Percentiles rank a stretch among this genome's conserved stretches.
Evolutionary conservation across 1,140 invertebrate genomes (phyloP).

Genomic region (Hesperophylax magnus): DNA sequence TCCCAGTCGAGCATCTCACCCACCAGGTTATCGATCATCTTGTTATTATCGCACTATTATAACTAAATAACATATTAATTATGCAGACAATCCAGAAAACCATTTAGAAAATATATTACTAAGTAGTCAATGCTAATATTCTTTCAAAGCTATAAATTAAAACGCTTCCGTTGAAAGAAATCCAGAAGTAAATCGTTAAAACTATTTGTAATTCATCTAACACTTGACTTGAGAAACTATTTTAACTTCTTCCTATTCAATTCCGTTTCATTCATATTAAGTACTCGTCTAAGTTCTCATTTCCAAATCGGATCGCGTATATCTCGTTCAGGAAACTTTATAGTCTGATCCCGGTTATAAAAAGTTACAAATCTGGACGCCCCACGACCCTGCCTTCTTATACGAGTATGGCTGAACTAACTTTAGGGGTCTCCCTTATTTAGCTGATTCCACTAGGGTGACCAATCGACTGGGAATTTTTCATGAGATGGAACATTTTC

Average conservation of each 20-base stretch:
- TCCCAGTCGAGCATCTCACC: no score
- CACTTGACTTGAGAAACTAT: conserved; percentile 38
- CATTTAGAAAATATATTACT: no score
- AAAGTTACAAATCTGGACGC: conserved; percentile 57
- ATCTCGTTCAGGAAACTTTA: conserved; percentile 55
- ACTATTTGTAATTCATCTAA: conserved; percentile 28
- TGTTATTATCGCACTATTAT: no score
- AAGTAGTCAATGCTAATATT: no score
- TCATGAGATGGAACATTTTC: no score
- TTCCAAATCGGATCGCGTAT: conserved; percentile 55
- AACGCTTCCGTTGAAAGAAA: no score
- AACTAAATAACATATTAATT: no score
- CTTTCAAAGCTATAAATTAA: no score
- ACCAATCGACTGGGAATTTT: not conserved
- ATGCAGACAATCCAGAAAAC: no score
- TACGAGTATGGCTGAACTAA: not conserved
- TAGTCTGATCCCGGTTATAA: conserved; percentile 56
- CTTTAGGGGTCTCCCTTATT: not conserved
- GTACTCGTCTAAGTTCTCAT: conserved; percentile 49
- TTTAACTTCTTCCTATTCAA: conserved; percentile 43
- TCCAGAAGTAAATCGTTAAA: no score
- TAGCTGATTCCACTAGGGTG: not conserved
- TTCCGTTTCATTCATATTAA: conserved; percentile 51
- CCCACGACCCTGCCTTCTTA: not conserved
- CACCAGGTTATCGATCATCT: no score